phyloP scores from a whole-genome alignment of 2,113 vertebrate species.

The Malurus alboscapulatus region DNA sequence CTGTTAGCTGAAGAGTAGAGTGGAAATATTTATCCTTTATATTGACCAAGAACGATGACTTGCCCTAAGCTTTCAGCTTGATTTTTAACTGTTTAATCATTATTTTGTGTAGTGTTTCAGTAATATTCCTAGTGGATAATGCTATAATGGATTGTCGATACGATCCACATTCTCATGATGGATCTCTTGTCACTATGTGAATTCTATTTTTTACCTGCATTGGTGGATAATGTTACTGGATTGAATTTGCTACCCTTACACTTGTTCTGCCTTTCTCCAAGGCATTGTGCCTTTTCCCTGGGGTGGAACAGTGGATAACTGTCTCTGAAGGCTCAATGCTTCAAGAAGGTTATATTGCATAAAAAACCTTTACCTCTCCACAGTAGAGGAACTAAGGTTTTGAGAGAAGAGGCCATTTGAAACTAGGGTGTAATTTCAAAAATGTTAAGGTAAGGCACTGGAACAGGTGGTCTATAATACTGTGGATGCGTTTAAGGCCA shows the following conservation, averaged over 20 bases:
- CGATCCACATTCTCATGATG: fast-evolving
- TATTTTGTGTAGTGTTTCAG: not conserved
- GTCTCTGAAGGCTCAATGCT: too few relatives aligned
- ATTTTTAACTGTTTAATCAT: not conserved
- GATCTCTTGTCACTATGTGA: not conserved
- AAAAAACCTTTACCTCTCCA: not conserved
- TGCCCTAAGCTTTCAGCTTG: not conserved
- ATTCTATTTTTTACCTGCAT: not conserved
- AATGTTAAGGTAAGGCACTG: not conserved
- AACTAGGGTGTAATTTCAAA: not conserved
- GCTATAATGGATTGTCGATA: not conserved
- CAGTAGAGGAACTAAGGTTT: not conserved
- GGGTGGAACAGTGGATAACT: not conserved
- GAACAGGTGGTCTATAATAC: not conserved
- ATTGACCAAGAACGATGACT: not conserved
- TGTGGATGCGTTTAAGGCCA: not conserved
- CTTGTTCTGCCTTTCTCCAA: not conserved
- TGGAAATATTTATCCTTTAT: not conserved
- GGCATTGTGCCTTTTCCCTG: not conserved
- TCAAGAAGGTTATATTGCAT: not conserved
- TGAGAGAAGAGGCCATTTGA: not conserved
- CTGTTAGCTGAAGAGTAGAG: not conserved
- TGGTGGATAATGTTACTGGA: not conserved
- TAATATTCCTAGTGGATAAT: not conserved
- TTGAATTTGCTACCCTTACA: not conserved